Evolutionary conservation across 2,888 invertebrate genomes (phyloP).

Genomic region (Hoplodrina blanda): DNA sequence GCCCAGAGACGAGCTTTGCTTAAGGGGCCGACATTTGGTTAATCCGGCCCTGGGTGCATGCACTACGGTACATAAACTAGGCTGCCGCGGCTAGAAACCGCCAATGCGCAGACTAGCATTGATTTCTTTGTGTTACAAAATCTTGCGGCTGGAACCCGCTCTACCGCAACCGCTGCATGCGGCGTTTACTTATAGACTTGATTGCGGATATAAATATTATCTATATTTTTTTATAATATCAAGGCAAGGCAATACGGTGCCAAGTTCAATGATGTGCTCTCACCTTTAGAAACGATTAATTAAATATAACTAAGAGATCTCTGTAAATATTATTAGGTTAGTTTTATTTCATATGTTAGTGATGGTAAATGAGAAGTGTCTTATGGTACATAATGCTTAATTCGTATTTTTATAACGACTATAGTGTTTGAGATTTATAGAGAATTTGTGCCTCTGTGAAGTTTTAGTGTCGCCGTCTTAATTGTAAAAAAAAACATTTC

Average conservation of each 20-base stretch:
- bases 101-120: no score
- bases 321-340: constrained; percentile 71
- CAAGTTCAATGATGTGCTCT: constrained; percentile 1
- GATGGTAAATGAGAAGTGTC: constrained; percentile 77
- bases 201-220: not conserved
- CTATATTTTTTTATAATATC: not conserved
- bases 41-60: no score
- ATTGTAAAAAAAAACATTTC: constrained; percentile 1
- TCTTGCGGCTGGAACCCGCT: not conserved
- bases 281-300: constrained; percentile 44
- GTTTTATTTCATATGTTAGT: constrained; percentile 66
- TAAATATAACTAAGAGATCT: constrained; percentile 66
- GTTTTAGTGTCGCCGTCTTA: constrained; percentile 35
- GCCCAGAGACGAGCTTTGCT: no score
- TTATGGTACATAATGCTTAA: constrained; percentile 76
- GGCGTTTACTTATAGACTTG: not conserved
- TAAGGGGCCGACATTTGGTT: no score
- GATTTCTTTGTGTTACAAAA: no score
- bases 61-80: no score
- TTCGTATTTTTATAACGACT: constrained; percentile 84
- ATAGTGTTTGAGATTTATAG: constrained; percentile 70
- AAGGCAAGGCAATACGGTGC: not conserved
- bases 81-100: no score
- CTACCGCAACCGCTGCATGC: not conserved
- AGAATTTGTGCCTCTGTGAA: constrained; percentile 47